A percentile compares a stretch with the other conserved stretches of the same genome.
Evolutionary conservation across 1,140 invertebrate genomes (phyloP).

Genomic region (Alviniconcha marisindica): DNA sequence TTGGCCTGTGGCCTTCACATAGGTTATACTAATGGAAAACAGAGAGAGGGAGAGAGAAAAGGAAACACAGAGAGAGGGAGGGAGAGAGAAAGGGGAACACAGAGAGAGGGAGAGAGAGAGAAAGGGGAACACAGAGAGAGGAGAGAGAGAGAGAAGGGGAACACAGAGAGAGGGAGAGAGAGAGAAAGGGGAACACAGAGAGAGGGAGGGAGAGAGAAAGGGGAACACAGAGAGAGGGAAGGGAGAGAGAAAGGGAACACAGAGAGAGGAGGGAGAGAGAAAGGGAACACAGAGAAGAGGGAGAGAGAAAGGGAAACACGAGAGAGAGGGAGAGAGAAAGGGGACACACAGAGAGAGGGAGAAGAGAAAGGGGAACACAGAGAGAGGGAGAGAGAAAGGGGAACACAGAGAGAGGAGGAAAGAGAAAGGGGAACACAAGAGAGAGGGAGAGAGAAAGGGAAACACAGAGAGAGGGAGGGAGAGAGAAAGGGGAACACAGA

Average conservation of each 20-base stretch:
- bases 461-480: too few relatives aligned
- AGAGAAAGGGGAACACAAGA: too few relatives aligned
- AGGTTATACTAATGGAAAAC: background rate
- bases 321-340: background rate
- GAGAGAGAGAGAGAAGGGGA: background rate
- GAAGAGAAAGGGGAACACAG: too few relatives aligned
- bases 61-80: background rate
- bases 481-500: too few relatives aligned
- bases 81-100: background rate
- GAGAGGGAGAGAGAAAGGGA: too few relatives aligned
- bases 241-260: too few relatives aligned
- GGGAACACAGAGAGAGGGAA: background rate
- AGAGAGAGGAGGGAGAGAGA: background rate
- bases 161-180: conserved; percentile 11
- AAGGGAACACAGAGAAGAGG: background rate
- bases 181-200: conserved; percentile 5
- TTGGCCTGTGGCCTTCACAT: background rate
- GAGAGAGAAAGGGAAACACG: background rate
- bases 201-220: conserved; percentile 9
- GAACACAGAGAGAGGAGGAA: too few relatives aligned
- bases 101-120: background rate
- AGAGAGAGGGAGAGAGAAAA: background rate
- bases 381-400: too few relatives aligned
- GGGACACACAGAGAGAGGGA: too few relatives aligned
- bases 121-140: background rate